A percentile compares a stretch with the other conserved stretches of the same genome.
Conservation (phyloP, 2,888 invertebrate genomes). For the Pseudanteris insignis region DNA sequence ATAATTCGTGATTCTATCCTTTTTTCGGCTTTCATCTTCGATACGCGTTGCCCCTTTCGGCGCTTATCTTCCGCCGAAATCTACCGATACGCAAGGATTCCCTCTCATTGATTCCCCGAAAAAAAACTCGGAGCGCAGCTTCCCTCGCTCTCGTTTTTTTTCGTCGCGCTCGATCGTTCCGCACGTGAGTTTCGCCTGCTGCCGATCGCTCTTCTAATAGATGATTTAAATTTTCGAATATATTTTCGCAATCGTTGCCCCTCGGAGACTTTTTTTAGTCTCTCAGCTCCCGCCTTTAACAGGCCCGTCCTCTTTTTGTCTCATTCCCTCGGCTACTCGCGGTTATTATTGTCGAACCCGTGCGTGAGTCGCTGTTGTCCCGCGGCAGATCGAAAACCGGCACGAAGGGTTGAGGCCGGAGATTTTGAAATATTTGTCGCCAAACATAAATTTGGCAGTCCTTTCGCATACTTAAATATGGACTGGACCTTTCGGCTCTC, state of each 20-base stretch:
- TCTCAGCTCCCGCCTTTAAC: slow-evolving; percentile 30
- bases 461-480: slow-evolving; percentile 64
- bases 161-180: slow-evolving; percentile 5
- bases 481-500: slow-evolving; percentile 55
- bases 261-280: slow-evolving; percentile 42
- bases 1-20: slow-evolving; percentile 54
- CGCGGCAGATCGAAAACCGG: slow-evolving; percentile 36
- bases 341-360: slow-evolving; percentile 43
- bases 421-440: slow-evolving; percentile 66
- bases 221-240: slow-evolving; percentile 63
- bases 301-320: slow-evolving; percentile 18
- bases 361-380: slow-evolving; percentile 48
- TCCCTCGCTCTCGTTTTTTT: slow-evolving; percentile 35
- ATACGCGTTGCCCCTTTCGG: slow-evolving; percentile 43
- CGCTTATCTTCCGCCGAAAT: slow-evolving; percentile 58
- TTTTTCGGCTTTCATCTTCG: slow-evolving; percentile 37
- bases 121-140: slow-evolving; percentile 31
- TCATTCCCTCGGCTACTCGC: slow-evolving; percentile 12
- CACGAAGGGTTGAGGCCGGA: slow-evolving; percentile 40
- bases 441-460: slow-evolving; percentile 62
- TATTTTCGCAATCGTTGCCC: slow-evolving; percentile 48
- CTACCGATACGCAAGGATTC: slow-evolving; percentile 48
- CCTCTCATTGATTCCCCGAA: slow-evolving; percentile 39
- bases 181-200: slow-evolving; percentile 49
- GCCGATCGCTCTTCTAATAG: slow-evolving; percentile 55